Percentiles rank a stretch among this genome's conserved stretches.
phyloP scores from a whole-genome alignment of 1,140 invertebrate species.

The Anastatus disparis region DNA sequence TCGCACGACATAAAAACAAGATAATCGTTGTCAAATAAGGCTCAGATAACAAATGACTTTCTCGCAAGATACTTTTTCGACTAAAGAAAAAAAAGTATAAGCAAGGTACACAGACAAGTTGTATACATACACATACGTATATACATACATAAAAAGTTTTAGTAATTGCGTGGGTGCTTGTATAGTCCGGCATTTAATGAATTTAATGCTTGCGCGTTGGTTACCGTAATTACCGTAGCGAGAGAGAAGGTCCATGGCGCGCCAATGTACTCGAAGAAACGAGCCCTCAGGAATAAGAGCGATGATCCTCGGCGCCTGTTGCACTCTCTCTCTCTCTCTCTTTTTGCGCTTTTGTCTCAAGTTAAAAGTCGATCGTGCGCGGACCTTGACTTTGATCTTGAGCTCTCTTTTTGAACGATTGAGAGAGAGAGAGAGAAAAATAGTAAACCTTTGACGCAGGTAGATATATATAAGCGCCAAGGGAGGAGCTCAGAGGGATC shows the following conservation, averaged over 20 bases:
- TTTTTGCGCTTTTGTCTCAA: slow-evolving; percentile 42
- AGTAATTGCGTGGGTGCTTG: slow-evolving; percentile 10
- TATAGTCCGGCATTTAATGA: slow-evolving; percentile 46
- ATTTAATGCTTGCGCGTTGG: slow-evolving; percentile 50
- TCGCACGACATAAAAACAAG: background rate
- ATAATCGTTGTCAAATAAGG: background rate
- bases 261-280: slow-evolving; percentile 5
- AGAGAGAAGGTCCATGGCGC: background rate
- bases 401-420: slow-evolving; percentile 35
- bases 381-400: slow-evolving; percentile 43
- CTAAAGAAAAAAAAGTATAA: too few relatives aligned
- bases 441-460: too few relatives aligned
- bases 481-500: slow-evolving; percentile 49
- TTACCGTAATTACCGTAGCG: slow-evolving; percentile 61
- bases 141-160: background rate
- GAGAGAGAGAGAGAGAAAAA: too few relatives aligned
- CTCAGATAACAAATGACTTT: slow-evolving; percentile 11
- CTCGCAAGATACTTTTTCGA: too few relatives aligned
- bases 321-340: slow-evolving; percentile 45
- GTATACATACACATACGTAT: too few relatives aligned
- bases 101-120: too few relatives aligned
- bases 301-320: slow-evolving; percentile 61
- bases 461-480: slow-evolving; percentile 31
- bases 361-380: slow-evolving; percentile 39
- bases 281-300: slow-evolving; percentile 52